phyloP scores from a whole-genome alignment of 2,888 invertebrate species.

The Tenthredo distinguenda region DNA sequence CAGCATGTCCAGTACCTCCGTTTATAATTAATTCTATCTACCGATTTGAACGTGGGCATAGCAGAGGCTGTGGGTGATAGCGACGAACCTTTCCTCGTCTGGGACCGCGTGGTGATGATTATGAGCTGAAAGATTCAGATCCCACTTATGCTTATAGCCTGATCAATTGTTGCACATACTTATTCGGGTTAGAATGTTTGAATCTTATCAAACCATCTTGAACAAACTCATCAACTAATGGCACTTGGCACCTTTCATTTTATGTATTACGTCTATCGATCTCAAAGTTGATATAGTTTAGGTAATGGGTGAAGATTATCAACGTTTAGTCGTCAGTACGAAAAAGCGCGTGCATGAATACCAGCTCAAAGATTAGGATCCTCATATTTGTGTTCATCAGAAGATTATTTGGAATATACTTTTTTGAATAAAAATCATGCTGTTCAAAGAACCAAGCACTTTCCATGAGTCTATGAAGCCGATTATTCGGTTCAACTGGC shows the following conservation, averaged over 20 bases:
- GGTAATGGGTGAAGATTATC: not conserved
- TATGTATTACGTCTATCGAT: not conserved
- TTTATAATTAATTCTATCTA: not conserved
- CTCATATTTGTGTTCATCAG: not conserved
- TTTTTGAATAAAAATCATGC: not conserved
- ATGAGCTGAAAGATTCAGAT: not conserved
- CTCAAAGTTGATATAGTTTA: not conserved
- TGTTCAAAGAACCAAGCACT: not conserved
- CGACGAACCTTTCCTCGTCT: not conserved
- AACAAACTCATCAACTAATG: not conserved
- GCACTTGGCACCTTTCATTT: not conserved
- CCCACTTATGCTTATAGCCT: not conserved
- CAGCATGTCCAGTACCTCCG: too few relatives aligned
- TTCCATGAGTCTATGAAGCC: not conserved
- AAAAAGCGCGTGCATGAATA: not conserved
- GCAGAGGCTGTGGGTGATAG: too few relatives aligned
- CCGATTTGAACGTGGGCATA: not conserved
- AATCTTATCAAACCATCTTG: not conserved
- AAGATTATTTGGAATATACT: not conserved
- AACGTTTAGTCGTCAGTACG: not conserved
- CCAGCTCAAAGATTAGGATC: not conserved
- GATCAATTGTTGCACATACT: not conserved
- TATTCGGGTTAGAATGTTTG: not conserved
- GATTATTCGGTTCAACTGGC: not conserved
- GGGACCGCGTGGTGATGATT: not conserved